Evolutionary conservation across 2,888 invertebrate genomes (phyloP).

Genomic region (Enchytraeus crypticus): DNA sequence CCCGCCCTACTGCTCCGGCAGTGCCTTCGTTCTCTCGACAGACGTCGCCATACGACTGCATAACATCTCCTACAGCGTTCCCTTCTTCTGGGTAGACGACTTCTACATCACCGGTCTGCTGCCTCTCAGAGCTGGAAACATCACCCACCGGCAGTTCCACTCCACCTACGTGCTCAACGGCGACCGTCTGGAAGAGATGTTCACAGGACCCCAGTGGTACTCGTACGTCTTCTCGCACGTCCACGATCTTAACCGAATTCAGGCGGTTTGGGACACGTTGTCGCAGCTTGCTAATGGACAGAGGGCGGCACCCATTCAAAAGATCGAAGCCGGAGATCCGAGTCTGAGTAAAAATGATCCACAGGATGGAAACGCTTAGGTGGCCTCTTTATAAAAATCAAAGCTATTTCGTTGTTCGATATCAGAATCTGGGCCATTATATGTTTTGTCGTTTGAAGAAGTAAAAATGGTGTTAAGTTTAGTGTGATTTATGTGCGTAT

Average conservation of each 20-base stretch:
- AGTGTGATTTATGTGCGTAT: too few species aligned
- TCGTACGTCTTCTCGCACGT: slow-evolving; percentile 42
- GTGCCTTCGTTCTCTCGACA: slow-evolving; percentile 56
- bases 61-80: slow-evolving; percentile 55
- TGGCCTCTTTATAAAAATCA: too few species aligned
- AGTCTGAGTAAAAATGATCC: too few species aligned
- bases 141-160: slow-evolving; percentile 39
- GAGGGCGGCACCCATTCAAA: slow-evolving; percentile 12
- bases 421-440: too few species aligned
- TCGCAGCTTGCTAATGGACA: slow-evolving; percentile 18
- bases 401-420: too few species aligned
- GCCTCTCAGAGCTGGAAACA: slow-evolving; percentile 15
- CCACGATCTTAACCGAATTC: slow-evolving; percentile 37
- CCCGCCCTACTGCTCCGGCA: slow-evolving; percentile 51
- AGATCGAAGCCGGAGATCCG: slow-evolving; percentile 19
- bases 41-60: slow-evolving; percentile 54
- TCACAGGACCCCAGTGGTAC: slow-evolving; percentile 35
- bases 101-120: slow-evolving; percentile 62
- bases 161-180: slow-evolving; percentile 41
- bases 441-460: too few species aligned
- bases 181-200: slow-evolving; percentile 33
- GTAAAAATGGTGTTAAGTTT: too few species aligned
- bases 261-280: slow-evolving; percentile 36
- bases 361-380: too few species aligned
- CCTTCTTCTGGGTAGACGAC: slow-evolving; percentile 74